These are phyloP conservation scores for Verasper variegatus DNA, from an alignment of 2,113 vertebrate genomes.

Conservation along the genomic window DNA sequence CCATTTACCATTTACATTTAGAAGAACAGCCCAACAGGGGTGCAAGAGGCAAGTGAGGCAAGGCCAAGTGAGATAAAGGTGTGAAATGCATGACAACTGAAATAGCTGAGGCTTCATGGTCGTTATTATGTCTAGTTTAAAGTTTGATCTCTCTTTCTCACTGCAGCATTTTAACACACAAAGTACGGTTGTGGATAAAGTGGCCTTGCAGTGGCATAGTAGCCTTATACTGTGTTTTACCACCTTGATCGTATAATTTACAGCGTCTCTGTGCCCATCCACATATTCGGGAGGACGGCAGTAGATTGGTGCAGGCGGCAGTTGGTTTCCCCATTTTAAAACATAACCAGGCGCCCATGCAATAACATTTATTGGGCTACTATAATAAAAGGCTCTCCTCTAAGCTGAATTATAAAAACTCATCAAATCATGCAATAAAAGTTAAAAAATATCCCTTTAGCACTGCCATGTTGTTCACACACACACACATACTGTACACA, in stretches of 20 bases:
- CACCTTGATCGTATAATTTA: not conserved
- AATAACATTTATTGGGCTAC: not conserved
- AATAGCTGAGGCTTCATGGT: not conserved
- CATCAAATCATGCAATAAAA: not conserved
- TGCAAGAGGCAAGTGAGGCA: not conserved
- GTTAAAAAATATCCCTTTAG: not conserved
- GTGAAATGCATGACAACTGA: too few species aligned
- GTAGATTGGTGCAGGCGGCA: not conserved
- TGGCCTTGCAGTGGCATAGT: not conserved
- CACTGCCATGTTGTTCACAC: not conserved
- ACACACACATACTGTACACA: not conserved
- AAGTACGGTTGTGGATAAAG: not conserved
- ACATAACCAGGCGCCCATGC: not conserved
- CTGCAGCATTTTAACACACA: not conserved
- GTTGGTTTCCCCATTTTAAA: not conserved
- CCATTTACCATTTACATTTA: too few species aligned
- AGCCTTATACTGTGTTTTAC: not conserved
- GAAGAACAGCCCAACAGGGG: not conserved
- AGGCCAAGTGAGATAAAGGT: too few species aligned
- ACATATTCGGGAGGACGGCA: not conserved
- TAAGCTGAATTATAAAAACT: not conserved
- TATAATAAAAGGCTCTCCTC: not conserved
- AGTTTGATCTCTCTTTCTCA: not conserved
- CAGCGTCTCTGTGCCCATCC: not conserved
- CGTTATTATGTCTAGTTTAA: not conserved